Base-by-base conservation (phyloP, 2,888 invertebrate genomes). In the Philereme transversata region DNA sequence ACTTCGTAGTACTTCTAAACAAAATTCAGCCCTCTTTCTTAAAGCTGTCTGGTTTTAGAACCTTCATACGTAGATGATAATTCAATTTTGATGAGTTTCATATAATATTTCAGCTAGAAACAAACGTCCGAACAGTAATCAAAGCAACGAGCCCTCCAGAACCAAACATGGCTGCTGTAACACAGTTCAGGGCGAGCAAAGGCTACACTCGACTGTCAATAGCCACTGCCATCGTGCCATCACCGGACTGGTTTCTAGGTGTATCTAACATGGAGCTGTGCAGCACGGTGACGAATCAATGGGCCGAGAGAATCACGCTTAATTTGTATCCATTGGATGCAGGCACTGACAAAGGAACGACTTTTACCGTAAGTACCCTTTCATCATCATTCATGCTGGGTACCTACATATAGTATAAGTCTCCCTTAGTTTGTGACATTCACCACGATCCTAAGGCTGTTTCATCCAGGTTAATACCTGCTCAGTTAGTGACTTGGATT, bases 221-320 rank as follows among this genome's bases (percentile, higher is more conserved):
- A 5, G 90, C 84, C 1, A 81, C 87, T 0, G 89, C 87, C 3
- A 83, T 92, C 22, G 68, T 88, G 41, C 91, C 91, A 0, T 92
- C 99, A 0, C 99, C 99, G 0, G 99, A 99, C 87, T 99, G 99
- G 99, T 97, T 99, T 67, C 96, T 99, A 3, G 99, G 99, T 1
- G 95, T 99, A 0, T 96, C 96, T 44, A 96, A 97, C 0, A 87
- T 99, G 57, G 97, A 99, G 81, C 92, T 99, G 3, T 99, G 99
- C 75, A 92, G 95, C 22, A 85, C 91, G 5, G 95, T 97, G 78
- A 97, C 97, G 0, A 75, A 78, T 0, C 70, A 71, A 5, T 99
- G 99, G 99, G 93, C 96, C 4, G 95, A 96, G 50, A 94, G 95
- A 58, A 89, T 96, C 60, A 94, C 94, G 4, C 93, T 99, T 43